Base-by-base conservation (phyloP, 1,140 invertebrate genomes). In the Physella acuta region DNA sequence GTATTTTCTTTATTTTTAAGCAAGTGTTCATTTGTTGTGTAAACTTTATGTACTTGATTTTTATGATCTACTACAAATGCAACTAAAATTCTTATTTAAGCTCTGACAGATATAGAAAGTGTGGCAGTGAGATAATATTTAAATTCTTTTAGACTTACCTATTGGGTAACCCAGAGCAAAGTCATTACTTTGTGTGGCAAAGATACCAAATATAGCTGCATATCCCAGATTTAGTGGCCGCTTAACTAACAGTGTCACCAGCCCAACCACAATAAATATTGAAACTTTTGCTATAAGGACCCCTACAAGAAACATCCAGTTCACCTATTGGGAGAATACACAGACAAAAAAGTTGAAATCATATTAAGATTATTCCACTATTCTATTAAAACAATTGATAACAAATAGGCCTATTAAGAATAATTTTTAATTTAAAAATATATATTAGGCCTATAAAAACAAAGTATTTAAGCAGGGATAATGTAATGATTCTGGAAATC, bases 91-190 rank as follows among this genome's bases (percentile, higher is more conserved):
- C n/a, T n/a, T n/a, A n/a, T n/a, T n/a, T n/a, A n/a, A n/a, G n/a
- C n/a, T n/a, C 5, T 63, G 30, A 63, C 8, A 63, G 26, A 37
- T 39, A 63, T 14, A 24, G 20, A 24, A 63, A 5, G n/a, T n/a
- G n/a, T n/a, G n/a, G n/a, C n/a, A n/a, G n/a, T n/a, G n/a, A n/a
- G n/a, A n/a, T n/a, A n/a, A n/a, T n/a, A 14, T 20, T 55, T 28
- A 20, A n/a, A 55, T 14, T 55, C 8, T 14, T 14, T 28, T 14
- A 55, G 11, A 88, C 90, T 91, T 88, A 95, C 94, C 90, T 79
- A 98, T 96, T 3, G 96, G 95, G 87, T 93, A 97, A 70, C 95
- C 95, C 75, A 99, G 90, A 58, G 96, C 96, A 88, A 98, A 98
- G 85, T 99, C 96, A 89, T 99, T 99, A 81, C 94, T 96, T 81